Evolutionary conservation across 2,113 vertebrate genomes (phyloP).

Genomic region (Falco punctatus): DNA sequence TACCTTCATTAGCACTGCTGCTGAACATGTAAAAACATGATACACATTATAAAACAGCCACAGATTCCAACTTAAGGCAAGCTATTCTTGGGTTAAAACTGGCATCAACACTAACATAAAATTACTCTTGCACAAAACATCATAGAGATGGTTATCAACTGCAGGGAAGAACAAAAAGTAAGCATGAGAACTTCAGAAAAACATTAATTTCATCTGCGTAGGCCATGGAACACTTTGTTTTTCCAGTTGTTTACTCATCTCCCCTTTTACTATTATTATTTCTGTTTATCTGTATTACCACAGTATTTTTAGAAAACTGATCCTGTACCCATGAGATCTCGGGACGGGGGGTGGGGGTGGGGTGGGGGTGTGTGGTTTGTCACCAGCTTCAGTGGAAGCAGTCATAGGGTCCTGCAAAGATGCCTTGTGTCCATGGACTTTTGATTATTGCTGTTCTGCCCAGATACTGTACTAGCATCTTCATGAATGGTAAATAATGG

Average conservation of each 20-base stretch:
- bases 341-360: no score
- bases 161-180: background rate
- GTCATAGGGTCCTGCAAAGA: background rate
- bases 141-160: constrained; percentile 46
- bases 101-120: constrained; percentile 35
- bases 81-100: constrained; percentile 61
- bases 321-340: background rate
- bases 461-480: accelerated
- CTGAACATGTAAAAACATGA: constrained; percentile 73
- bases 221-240: background rate
- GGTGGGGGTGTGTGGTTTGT: background rate
- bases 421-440: background rate
- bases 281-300: background rate
- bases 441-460: background rate
- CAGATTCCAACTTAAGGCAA: constrained; percentile 60
- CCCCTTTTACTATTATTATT: background rate
- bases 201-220: background rate
- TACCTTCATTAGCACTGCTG: constrained; percentile 44
- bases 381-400: background rate
- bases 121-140: constrained; percentile 25
- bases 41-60: constrained; percentile 46
- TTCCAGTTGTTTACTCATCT: background rate
- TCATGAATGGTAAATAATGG: background rate
- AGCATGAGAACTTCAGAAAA: background rate
- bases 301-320: background rate